Conservation (phyloP, 2,113 vertebrate genomes). For the Urocolius indicus region DNA sequence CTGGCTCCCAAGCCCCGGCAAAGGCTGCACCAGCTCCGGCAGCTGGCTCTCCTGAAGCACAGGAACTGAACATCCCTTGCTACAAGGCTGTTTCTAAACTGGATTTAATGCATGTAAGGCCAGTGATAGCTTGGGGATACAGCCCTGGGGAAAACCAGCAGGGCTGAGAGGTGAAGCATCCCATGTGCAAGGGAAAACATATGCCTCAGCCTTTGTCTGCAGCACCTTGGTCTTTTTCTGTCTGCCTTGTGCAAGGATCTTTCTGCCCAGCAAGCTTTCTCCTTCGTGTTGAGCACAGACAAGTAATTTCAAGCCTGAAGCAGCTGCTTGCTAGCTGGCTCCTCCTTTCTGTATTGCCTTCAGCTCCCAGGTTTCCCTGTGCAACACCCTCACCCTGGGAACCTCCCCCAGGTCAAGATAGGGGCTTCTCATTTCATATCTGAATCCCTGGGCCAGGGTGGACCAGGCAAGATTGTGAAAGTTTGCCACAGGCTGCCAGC, state of each 20-base stretch:
- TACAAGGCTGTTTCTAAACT: not conserved
- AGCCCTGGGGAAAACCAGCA: not conserved
- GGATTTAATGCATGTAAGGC: not conserved
- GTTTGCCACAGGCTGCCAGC: not conserved
- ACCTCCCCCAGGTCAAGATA: not conserved
- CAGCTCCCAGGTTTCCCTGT: not conserved
- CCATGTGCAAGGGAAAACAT: not conserved
- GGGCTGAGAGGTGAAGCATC: not conserved
- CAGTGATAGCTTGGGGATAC: not conserved
- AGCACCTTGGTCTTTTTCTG: not conserved
- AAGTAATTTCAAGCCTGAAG: not conserved
- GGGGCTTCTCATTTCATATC: not conserved
- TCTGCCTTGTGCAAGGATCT: not conserved
- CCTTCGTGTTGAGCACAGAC: rapidly evolving
- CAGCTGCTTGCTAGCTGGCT: not conserved
- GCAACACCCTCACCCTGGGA: not conserved
- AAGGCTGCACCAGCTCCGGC: not conserved
- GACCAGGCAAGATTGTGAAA: rapidly evolving
- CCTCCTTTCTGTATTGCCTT: not conserved
- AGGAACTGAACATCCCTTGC: not conserved
- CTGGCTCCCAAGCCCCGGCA: not conserved
- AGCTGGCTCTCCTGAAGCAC: not conserved
- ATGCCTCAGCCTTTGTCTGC: not conserved
- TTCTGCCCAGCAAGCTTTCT: not conserved
- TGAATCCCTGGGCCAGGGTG: not conserved